Evolutionary conservation across 2,888 invertebrate species (phyloP), one percentile per base, ranked within the genome.

Genomic region (Hydropsyche betteni): DNA sequence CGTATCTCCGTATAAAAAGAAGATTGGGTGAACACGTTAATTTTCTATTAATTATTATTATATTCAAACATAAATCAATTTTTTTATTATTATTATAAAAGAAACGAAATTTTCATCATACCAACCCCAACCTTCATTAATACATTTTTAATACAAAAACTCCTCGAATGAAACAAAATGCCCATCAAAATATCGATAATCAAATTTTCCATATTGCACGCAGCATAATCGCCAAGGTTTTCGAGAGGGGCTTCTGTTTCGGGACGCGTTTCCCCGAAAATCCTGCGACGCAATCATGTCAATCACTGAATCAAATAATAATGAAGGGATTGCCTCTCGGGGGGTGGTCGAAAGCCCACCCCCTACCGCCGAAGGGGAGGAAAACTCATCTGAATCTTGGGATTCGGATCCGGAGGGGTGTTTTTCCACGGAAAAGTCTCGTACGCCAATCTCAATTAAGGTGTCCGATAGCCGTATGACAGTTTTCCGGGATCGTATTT

Each of bases 271-370:
- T 61, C 68, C 68, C 68, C 68, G 69, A 69, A 50, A 34, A 44
- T 52, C 44, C 34, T 24, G 51, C 38, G 64, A 75, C 72, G 78
- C 78, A 76, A 76, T 76, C 76, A 78, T 76, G 78, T 78, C 76
- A 78, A 76, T 76, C 78, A 78, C 68, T 75, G 78, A 78, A 76
- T 78, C 78, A 78, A 78, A 78, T 78, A 76, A 76, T 76, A 78
- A 76, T 76, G 75, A 76, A 76, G 74, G 76, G 74, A 78, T 75
- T 52, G 74, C 64, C 50, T n/a, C 34, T 14, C 51, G 34, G 44
- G 53, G 38, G 53, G 53, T n/a, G 53, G 53, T 5, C 5, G 53
- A 16, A 53, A 16, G 53, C 12, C 12, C 5, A 10, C 53, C 53
- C 14, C 53, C 53, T 3, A 53, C 53, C n/a, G 4, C 14, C 5